Conservation (phyloP, 2,113 vertebrate genomes). For the Haliaeetus leucogaster region DNA sequence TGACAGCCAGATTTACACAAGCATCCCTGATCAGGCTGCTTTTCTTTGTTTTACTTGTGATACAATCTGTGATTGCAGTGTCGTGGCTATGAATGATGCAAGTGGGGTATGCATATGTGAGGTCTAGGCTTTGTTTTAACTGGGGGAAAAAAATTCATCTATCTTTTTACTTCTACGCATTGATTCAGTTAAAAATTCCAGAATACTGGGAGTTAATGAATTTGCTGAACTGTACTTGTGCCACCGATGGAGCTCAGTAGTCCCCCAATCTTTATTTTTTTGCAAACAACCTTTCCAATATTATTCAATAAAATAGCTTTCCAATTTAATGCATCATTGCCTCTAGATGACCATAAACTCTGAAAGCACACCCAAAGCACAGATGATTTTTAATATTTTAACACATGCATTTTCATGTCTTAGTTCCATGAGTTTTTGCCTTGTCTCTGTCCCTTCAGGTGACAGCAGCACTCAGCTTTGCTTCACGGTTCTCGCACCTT, state of each 20-base stretch:
- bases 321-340: background rate
- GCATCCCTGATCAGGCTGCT: background rate
- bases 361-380: background rate
- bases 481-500: background rate
- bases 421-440: background rate
- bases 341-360: background rate
- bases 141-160: background rate
- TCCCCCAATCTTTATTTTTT: background rate
- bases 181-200: background rate
- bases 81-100: fast-evolving
- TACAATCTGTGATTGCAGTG: background rate
- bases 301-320: background rate
- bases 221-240: background rate
- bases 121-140: background rate
- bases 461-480: background rate
- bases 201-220: background rate
- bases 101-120: fast-evolving
- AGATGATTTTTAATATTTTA: background rate
- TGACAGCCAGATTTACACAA: background rate
- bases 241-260: fast-evolving
- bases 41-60: background rate
- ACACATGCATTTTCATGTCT: background rate
- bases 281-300: background rate
- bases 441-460: background rate
- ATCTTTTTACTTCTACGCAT: fast-evolving